Base-by-base conservation (phyloP, 2,888 invertebrate genomes). In the Dryococelus australis region DNA sequence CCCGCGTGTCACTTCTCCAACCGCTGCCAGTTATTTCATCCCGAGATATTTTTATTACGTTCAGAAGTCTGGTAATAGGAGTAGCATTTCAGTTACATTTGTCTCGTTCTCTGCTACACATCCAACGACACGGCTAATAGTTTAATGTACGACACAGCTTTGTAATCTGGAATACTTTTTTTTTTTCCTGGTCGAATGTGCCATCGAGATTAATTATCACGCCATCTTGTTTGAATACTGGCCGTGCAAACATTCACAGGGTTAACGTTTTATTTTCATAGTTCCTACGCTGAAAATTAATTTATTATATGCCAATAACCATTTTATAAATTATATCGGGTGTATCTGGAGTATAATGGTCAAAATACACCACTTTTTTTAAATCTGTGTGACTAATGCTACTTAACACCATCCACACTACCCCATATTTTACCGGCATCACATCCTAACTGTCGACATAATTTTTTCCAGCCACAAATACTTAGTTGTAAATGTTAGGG, bases 1-100 rank as follows among this genome's bases (percentile, higher is more conserved):
- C 43, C 51, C 51, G 51, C 86, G 79, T 86, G 86, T 86, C 86
- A 86, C 86, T 86, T 83, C 81, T 83, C 27, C 24, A 43, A 27
- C 53, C 43, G 35, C 83, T 83, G 83, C 65, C 83, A 83, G 83
- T 35, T 83, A 83, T 83, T 83, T 83, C 24, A 83, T 83, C 83
- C 28, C 83, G 83, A 83, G 43, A 83, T 83, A 83, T 83, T 83
- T 83, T 83, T 83, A 83, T 28, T 83, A 13, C 24, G 83, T 83
- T 35, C 83, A 35, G 83, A 35, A 83, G 83, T 28, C 83, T 24
- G 43, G 83, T 83, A 83, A 83, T 83, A 35, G 83, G 28, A 83
- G 83, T 83, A 83, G 28, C 35, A 35, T 83, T 83, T 83, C 43
- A 28, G 83, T 83, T 83, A 35, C 43, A 43, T 83, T 83, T 83